phyloP scores from a whole-genome alignment of 2,113 vertebrate species.

The Bubo scandiacus region DNA sequence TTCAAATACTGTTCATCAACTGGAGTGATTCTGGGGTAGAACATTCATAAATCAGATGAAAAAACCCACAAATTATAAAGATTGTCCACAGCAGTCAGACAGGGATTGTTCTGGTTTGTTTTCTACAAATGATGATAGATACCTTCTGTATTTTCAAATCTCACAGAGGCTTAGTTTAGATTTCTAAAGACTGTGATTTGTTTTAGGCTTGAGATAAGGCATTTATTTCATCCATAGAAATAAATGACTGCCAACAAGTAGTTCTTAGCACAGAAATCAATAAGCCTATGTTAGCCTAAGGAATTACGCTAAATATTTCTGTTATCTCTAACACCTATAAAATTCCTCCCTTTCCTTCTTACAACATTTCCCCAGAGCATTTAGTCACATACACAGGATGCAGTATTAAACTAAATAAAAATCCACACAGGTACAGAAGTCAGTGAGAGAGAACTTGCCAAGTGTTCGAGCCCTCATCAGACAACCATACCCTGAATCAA shows the following conservation, averaged over 20 bases:
- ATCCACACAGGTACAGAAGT: background rate
- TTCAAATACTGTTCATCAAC: background rate
- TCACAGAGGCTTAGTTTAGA: background rate
- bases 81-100: background rate
- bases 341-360: background rate
- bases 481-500: background rate
- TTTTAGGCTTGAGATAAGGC: background rate
- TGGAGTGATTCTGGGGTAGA: background rate
- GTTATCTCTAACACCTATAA: background rate
- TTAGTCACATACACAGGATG: background rate
- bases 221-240: background rate
- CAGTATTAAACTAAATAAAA: background rate
- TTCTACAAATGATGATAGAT: background rate
- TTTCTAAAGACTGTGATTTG: background rate
- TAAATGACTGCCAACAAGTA: background rate
- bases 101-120: background rate
- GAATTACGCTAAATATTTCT: background rate
- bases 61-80: background rate
- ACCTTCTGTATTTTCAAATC: background rate
- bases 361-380: background rate
- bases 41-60: background rate
- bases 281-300: background rate
- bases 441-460: background rate
- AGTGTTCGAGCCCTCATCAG: background rate
- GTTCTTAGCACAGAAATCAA: background rate